Conservation (phyloP, 2,113 vertebrate species). For the Campylomormyrus numenius region DNA sequence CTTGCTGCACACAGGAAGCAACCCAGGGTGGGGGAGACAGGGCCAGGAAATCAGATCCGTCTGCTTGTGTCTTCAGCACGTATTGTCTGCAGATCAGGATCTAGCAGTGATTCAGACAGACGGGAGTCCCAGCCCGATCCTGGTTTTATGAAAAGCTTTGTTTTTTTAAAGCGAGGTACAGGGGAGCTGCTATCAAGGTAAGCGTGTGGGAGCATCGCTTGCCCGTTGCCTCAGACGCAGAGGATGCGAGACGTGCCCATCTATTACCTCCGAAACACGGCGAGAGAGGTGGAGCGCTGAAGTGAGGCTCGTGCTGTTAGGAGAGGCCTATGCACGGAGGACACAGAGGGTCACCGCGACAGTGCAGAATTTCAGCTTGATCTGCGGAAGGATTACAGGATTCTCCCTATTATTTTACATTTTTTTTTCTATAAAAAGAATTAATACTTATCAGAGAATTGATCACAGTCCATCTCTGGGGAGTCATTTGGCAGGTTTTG, state of each 20-base stretch:
- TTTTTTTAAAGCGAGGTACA: slow-evolving; percentile 8
- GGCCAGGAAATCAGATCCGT: neutral
- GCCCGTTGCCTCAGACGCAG: slow-evolving; percentile 3
- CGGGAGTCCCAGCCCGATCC: neutral
- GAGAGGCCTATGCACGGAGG: neutral
- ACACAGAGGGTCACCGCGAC: neutral
- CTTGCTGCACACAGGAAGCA: neutral
- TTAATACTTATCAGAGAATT: neutral
- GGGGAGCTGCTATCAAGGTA: neutral
- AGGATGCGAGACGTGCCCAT: neutral
- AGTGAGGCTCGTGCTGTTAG: neutral
- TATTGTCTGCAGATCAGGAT: neutral
- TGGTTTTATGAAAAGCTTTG: slow-evolving; percentile 2
- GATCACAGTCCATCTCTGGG: neutral
- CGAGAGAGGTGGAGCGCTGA: neutral
- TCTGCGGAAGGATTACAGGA: neutral
- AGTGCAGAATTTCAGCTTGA: neutral
- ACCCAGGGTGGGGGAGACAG: slow-evolving; percentile 23
- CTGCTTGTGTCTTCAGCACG: neutral
- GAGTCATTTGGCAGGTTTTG: neutral
- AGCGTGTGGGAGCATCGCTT: slow-evolving; percentile 15
- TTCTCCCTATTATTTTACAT: neutral
- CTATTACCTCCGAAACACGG: neutral
- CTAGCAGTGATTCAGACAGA: neutral
- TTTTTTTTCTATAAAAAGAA: neutral